phyloP scores from a whole-genome alignment of 1,140 invertebrate species.

The Drosophila setifemur region DNA sequence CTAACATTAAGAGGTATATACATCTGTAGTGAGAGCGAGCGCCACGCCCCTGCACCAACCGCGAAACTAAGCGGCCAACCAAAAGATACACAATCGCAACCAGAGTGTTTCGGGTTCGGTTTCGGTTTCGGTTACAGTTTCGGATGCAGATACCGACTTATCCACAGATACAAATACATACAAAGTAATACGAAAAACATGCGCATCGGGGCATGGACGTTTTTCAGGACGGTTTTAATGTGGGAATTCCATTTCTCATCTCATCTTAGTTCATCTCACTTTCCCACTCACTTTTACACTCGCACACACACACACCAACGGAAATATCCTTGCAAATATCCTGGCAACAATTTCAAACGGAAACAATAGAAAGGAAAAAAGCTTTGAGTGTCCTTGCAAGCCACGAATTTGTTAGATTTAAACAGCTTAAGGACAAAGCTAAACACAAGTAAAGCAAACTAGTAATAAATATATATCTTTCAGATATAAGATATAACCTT shows the following conservation, averaged over 20 bases:
- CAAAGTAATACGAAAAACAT: conserved; percentile 48
- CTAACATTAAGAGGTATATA: conserved; percentile 76
- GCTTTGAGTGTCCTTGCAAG: neutral
- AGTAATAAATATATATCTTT: no score
- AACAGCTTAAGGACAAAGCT: no score
- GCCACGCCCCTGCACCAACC: neutral
- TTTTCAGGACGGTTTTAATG: conserved; percentile 73
- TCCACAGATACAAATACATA: conserved; percentile 8
- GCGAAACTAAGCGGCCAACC: neutral
- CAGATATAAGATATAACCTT: no score
- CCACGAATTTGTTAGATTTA: no score
- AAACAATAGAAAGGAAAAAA: neutral
- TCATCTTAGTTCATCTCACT: conserved; percentile 2
- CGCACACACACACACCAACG: neutral
- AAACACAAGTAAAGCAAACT: no score
- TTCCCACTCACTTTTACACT: neutral
- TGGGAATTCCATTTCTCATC: conserved; percentile 33
- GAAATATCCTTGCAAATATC: neutral
- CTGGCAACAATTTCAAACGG: neutral
- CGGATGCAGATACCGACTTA: neutral
- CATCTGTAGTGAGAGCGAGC: conserved; percentile 39
- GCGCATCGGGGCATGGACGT: conserved; percentile 61
- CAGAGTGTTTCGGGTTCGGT: conserved; percentile 1
- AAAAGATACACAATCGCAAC: neutral
- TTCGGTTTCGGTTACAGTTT: neutral